Evolutionary conservation across 1,140 invertebrate genomes (phyloP), one percentile per base, ranked within the genome.

Genomic region (Drosophila pachea): DNA sequence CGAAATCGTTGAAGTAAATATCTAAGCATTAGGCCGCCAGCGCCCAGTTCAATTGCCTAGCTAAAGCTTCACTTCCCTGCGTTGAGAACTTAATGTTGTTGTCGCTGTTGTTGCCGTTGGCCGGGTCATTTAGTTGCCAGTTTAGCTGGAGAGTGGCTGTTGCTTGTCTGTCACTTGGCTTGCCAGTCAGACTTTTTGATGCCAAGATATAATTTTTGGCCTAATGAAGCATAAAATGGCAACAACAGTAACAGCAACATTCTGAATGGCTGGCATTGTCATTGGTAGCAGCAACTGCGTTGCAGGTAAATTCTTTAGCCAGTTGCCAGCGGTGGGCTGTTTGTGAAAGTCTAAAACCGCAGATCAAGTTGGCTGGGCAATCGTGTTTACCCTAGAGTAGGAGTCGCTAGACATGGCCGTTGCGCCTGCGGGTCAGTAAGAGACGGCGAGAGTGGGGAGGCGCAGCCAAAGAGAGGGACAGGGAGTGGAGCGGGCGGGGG

Each of bases 181-280:
- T 55, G 54, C 60, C 63, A 58, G 69, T 50, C 56, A 67, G 33
- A 52, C 68, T 72, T 71, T 22, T 74, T 50, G 63, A 74, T 72
- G 77, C 74, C 67, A 78, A 66, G 65, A 78, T 78, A 83, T 83
- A 78, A 84, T 83, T 84, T 83, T 74, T 78, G 72, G 75, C 79
- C 65, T 83, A 83, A 83, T 83, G 78, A 83, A 83, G 78, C 78
- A 83, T 84, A 83, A 83, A 83, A 83, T 83, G 75, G 70, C 62
- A 74, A 60, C 65, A 64, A 54, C 48, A 71, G 35, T 29, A 12
- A 33, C 63, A n/a, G 38, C 54, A 68, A 11, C 31, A 69, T 69
- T 69, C 67, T 69, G 61, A 52, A 53, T 58, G 67, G 67, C 53
- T 64, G 40, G 40, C 53, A 70, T 65, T 67, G 58, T 68, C 69